phyloP scores from a whole-genome alignment of 1,140 invertebrate species.

The Papilio glaucus region DNA sequence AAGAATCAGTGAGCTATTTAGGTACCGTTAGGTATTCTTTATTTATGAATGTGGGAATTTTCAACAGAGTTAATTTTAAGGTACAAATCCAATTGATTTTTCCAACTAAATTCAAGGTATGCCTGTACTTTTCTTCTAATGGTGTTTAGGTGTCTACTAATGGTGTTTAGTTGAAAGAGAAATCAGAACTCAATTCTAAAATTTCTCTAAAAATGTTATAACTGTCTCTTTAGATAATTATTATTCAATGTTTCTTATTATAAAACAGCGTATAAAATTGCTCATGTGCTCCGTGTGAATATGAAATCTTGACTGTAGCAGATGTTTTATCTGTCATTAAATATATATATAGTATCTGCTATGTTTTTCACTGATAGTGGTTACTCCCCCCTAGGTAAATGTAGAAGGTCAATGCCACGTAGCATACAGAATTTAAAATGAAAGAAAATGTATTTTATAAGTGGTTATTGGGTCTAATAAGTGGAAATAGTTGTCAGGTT shows the following conservation, averaged over 20 bases:
- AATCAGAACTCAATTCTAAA: not conserved
- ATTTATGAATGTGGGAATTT: conserved; percentile 91
- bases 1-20: conserved; percentile 14
- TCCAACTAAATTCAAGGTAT: not conserved
- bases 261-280: not conserved
- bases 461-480: too few species aligned
- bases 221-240: not conserved
- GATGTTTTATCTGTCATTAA: not conserved
- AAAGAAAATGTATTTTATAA: too few species aligned
- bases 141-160: not conserved
- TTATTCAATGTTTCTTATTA: not conserved
- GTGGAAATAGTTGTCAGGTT: too few species aligned
- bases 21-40: conserved; percentile 65
- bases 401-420: not conserved
- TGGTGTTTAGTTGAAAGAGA: not conserved
- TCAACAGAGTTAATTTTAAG: conserved; percentile 89
- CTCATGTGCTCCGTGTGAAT: not conserved
- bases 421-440: not conserved
- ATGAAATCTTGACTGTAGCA: not conserved
- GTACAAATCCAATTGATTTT: conserved; percentile 70
- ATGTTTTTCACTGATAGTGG: not conserved
- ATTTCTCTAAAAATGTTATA: not conserved
- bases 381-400: not conserved
- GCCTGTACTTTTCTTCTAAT: not conserved
- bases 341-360: not conserved